Evolutionary conservation across 2,113 vertebrate genomes (phyloP).

Genomic region (Pleuronectes platessa): DNA sequence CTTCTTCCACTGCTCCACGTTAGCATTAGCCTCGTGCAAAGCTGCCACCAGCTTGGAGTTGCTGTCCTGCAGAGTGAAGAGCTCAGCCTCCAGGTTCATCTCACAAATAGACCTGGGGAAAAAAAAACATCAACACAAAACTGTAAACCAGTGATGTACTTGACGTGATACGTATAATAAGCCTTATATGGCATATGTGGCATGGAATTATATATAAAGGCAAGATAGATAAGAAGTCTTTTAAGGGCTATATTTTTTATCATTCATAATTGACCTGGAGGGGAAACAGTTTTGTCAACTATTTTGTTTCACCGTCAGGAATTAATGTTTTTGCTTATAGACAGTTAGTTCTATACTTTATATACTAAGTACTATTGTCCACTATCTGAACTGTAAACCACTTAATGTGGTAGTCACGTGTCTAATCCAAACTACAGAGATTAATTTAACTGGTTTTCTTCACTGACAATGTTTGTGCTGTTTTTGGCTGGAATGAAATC

Average conservation of each 20-base stretch:
- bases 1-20: slow-evolving; percentile 95
- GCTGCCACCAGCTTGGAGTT: slow-evolving; percentile 92
- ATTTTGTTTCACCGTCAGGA: neutral
- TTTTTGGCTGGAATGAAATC: no score
- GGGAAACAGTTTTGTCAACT: no score
- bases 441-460: no score
- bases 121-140: neutral
- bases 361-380: neutral
- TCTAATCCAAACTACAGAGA: no score
- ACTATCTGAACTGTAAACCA: no score
- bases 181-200: neutral
- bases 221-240: no score
- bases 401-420: no score
- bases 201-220: neutral
- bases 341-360: neutral
- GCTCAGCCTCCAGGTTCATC: slow-evolving; percentile 94
- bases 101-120: slow-evolving; percentile 94
- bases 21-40: slow-evolving; percentile 92
- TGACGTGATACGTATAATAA: neutral
- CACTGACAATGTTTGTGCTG: no score
- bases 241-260: no score
- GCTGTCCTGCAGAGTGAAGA: slow-evolving; percentile 97
- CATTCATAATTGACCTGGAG: neutral
- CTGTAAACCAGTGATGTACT: neutral
- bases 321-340: neutral